Conservation (phyloP, 2,113 vertebrate species). For the Chaetodon auriga region DNA sequence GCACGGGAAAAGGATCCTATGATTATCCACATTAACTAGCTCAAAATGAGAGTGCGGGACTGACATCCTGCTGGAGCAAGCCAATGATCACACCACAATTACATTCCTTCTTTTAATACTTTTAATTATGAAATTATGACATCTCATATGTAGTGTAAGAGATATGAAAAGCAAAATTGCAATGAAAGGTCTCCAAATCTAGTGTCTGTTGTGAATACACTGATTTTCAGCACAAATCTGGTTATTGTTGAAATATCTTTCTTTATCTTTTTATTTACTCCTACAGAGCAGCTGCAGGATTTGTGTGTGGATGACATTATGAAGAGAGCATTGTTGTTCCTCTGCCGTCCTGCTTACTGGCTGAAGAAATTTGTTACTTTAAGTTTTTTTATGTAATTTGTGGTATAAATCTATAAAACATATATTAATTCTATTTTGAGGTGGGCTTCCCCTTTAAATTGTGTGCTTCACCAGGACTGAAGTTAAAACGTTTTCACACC, state of each 20-base stretch:
- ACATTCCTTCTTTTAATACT: background rate
- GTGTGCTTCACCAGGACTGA: constrained; percentile 7
- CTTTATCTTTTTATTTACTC: too few relatives aligned
- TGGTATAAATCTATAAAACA: background rate
- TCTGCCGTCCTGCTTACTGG: background rate
- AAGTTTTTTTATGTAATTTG: background rate
- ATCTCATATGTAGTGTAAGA: too few relatives aligned
- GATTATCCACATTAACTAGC: too few relatives aligned
- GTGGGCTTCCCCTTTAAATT: constrained; percentile 1
- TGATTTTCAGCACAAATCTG: background rate
- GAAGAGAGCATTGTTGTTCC: background rate
- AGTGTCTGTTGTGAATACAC: background rate
- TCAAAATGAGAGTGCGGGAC: too few relatives aligned
- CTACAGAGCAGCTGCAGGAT: background rate
- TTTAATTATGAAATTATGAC: too few relatives aligned
- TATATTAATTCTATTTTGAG: background rate
- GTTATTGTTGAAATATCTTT: too few relatives aligned
- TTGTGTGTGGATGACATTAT: background rate
- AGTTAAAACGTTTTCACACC: constrained; percentile 29
- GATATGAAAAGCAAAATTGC: background rate
- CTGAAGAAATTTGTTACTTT: background rate
- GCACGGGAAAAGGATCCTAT: too few relatives aligned
- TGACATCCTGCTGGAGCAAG: too few relatives aligned
- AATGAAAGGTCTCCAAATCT: background rate
- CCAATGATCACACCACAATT: background rate